These are phyloP conservation scores for Ctenosaura bakeri DNA, from an alignment of 2,797 vertebrate genomes.

Conservation along the genomic window DNA sequence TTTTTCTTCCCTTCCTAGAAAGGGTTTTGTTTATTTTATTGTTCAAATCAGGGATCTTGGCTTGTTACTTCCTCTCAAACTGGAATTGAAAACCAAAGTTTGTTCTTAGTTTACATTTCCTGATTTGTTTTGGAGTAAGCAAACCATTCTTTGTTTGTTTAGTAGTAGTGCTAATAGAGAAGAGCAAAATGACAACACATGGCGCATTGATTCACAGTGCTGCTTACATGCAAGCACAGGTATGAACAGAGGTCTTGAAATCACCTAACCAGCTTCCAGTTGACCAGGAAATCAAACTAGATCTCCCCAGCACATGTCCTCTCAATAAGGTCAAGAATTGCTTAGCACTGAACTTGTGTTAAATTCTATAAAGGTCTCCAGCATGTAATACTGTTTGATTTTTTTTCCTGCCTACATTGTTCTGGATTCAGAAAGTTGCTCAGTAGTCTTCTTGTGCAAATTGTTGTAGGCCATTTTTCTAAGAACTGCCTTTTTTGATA, in stretches of 20 bases:
- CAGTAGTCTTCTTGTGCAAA: not conserved
- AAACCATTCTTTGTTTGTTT: not conserved
- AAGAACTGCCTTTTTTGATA: not conserved
- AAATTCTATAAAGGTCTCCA: not conserved
- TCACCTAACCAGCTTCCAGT: not conserved
- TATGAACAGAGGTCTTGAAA: not conserved
- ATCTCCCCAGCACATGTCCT: not conserved
- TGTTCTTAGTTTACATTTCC: not conserved
- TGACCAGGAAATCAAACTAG: not conserved
- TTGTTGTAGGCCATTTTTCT: not conserved
- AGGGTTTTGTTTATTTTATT: not conserved
- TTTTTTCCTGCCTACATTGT: not conserved
- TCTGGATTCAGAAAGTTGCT: not conserved
- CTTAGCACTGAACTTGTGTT: not conserved
- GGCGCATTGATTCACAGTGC: not conserved
- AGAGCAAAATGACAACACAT: not conserved
- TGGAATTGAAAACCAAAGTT: not conserved
- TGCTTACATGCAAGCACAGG: not conserved
- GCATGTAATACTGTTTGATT: not conserved
- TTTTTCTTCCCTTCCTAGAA: too few relatives aligned
- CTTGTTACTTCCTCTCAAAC: not conserved
- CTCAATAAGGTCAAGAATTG: not conserved
- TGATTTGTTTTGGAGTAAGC: not conserved
- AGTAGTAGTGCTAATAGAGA: not conserved
- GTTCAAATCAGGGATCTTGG: not conserved